These are phyloP conservation scores for Tringa solitaria DNA, from an alignment of 2,113 vertebrate species.

Conservation along the genomic window DNA sequence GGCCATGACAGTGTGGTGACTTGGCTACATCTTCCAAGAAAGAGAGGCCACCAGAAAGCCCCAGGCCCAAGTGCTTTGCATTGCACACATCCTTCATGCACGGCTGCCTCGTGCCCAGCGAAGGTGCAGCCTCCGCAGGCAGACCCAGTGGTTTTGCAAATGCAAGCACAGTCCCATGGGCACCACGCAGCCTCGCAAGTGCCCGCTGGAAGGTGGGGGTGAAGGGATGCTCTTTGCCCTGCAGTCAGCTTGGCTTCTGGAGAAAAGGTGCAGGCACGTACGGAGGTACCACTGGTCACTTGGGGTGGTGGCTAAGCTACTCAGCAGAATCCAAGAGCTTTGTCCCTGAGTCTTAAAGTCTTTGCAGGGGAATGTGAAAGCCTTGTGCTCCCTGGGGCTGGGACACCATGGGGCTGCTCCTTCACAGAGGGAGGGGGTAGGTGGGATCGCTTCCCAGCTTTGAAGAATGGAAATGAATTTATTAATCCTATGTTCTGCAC, in stretches of 20 bases:
- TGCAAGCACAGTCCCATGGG: accelerated
- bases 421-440: not conserved
- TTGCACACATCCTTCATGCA: not conserved
- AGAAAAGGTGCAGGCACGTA: not conserved
- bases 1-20: not conserved
- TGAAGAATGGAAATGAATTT: not conserved
- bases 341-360: not conserved
- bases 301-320: not conserved
- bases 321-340: not conserved
- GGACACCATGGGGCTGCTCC: not conserved
- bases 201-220: not conserved
- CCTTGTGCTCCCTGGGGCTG: not conserved
- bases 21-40: not conserved
- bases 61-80: not conserved
- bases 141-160: not conserved
- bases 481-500: not conserved
- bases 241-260: not conserved
- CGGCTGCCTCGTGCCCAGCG: accelerated
- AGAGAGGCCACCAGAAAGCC: not conserved
- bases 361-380: not conserved
- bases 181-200: accelerated
- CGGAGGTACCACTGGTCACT: not conserved
- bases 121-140: not conserved
- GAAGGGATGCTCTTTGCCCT: not conserved
- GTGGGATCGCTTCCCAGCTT: not conserved